Evolutionary conservation across 23 tunicate species (phyloP).

Genomic region (Trididemnum clinides): DNA sequence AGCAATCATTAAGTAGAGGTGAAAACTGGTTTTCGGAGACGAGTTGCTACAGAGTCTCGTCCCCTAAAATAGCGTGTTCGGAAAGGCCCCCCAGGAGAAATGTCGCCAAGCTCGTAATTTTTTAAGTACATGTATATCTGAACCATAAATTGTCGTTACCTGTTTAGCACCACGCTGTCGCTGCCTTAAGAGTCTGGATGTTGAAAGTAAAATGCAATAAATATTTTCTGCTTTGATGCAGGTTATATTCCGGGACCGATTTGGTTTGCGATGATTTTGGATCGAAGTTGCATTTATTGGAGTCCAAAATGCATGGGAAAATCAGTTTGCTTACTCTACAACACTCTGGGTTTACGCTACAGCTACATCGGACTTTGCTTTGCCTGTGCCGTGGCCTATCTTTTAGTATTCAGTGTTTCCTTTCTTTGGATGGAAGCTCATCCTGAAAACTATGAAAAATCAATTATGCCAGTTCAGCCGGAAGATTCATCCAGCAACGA

Average conservation of each 20-base stretch:
- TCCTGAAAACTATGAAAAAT: slow-evolving; percentile 56
- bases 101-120: too few relatives aligned
- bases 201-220: too few relatives aligned
- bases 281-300: slow-evolving; percentile 79
- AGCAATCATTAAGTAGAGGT: too few relatives aligned
- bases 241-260: slow-evolving; percentile 86
- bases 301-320: slow-evolving; percentile 76
- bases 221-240: slow-evolving; percentile 4
- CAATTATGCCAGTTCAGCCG: neutral
- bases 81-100: too few relatives aligned
- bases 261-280: slow-evolving; percentile 82
- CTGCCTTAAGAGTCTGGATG: too few relatives aligned
- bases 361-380: slow-evolving; percentile 68
- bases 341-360: slow-evolving; percentile 59
- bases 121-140: too few relatives aligned
- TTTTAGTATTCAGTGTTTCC: slow-evolving; percentile 32
- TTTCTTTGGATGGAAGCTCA: slow-evolving; percentile 73
- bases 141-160: too few relatives aligned
- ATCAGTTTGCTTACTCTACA: slow-evolving; percentile 64
- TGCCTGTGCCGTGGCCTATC: slow-evolving; percentile 42
- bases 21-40: too few relatives aligned
- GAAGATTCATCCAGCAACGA: neutral
- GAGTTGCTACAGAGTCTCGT: too few relatives aligned
- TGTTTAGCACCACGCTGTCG: too few relatives aligned
- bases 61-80: too few relatives aligned